Percentiles rank a stretch among this genome's conserved stretches.
These are phyloP conservation scores for Conchocele bisecta DNA, from an alignment of 2,888 invertebrate species.

Conservation along the genomic window DNA sequence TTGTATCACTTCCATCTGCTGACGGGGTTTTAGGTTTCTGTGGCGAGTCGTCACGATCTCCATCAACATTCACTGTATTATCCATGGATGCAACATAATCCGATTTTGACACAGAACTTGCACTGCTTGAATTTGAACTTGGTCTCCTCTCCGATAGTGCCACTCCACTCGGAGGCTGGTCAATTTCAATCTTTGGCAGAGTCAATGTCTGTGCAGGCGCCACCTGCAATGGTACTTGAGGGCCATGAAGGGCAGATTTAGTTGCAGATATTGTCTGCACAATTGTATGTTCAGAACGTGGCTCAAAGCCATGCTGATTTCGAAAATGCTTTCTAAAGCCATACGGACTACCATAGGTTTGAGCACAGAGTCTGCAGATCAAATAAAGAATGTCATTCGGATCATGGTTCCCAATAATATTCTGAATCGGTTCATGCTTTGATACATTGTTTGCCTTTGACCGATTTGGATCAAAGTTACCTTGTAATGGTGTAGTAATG, in stretches of 20 bases:
- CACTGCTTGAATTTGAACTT: background rate
- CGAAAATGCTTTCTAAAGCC: constrained; percentile 80
- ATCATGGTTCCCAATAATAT: constrained; percentile 78
- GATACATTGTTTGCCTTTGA: constrained; percentile 63
- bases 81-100: background rate
- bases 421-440: constrained; percentile 78
- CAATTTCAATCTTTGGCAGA: background rate
- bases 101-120: background rate
- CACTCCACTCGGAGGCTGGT: background rate
- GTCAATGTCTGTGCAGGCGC: too few relatives aligned
- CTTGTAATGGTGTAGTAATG: background rate
- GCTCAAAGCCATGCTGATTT: constrained; percentile 81
- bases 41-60: background rate
- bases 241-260: constrained; percentile 66
- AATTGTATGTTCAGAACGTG: constrained; percentile 77
- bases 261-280: constrained; percentile 81
- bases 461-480: constrained; percentile 39
- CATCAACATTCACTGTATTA: constrained; percentile 3
- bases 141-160: background rate
- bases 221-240: constrained; percentile 15
- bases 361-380: constrained; percentile 78
- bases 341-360: constrained; percentile 80
- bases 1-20: constrained; percentile 58
- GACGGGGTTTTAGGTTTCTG: constrained; percentile 24
- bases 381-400: constrained; percentile 79